Conservation (phyloP, 2,113 vertebrate species). For the Otocyon megalotis region DNA sequence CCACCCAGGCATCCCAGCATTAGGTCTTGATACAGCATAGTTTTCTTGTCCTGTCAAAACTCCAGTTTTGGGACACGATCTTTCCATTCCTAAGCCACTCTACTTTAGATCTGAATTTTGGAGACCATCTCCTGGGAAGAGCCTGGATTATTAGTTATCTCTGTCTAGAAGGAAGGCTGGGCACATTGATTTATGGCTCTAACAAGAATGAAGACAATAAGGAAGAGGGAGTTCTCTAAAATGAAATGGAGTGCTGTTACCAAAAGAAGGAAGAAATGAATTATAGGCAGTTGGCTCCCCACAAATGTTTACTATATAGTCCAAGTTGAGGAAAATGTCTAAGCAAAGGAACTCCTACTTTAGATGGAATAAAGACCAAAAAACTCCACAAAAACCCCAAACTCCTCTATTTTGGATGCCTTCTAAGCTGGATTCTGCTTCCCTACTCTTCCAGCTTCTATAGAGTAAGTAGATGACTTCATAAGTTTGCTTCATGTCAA, state of each 20-base stretch:
- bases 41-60: background rate
- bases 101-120: slow-evolving; percentile 7
- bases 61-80: background rate
- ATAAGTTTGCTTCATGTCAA: background rate
- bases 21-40: no score
- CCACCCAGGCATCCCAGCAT: no score
- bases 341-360: background rate
- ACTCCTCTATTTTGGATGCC: background rate
- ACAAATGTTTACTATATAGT: background rate
- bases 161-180: background rate
- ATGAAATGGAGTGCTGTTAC: background rate
- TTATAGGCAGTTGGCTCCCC: background rate
- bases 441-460: background rate
- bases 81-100: slow-evolving; percentile 17
- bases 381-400: background rate
- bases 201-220: background rate
- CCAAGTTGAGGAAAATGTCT: background rate
- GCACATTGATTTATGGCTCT: background rate
- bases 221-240: background rate
- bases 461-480: background rate
- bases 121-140: background rate
- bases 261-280: background rate
- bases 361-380: background rate
- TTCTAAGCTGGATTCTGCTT: background rate
- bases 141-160: background rate